Percentiles rank a stretch among this genome's conserved stretches.
Conservation (phyloP, 1,140 invertebrate genomes). For the Heliconius eleuchia region DNA sequence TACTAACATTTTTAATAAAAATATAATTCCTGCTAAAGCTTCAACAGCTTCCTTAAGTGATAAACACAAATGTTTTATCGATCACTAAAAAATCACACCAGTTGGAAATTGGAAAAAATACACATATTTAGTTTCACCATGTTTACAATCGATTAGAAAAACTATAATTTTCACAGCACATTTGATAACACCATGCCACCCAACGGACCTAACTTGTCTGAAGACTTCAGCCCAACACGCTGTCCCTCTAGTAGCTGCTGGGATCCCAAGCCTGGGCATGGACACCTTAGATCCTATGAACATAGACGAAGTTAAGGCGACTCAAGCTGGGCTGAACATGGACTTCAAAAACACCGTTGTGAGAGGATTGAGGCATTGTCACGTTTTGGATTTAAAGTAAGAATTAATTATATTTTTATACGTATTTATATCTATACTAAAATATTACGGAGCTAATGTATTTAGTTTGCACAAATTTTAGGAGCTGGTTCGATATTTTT, state of each 20-base stretch:
- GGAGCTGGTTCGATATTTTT: too few species aligned
- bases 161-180: neutral
- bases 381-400: slow-evolving; percentile 58
- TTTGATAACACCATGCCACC: slow-evolving; percentile 56
- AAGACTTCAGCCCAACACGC: slow-evolving; percentile 55
- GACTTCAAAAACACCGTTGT: slow-evolving; percentile 62
- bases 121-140: neutral
- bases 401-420: neutral
- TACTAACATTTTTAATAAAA: too few species aligned
- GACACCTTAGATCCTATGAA: slow-evolving; percentile 58
- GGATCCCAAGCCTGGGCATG: slow-evolving; percentile 57
- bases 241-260: slow-evolving; percentile 52
- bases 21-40: too few species aligned
- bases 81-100: too few species aligned
- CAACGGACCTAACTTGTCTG: slow-evolving; percentile 51
- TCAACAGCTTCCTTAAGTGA: too few species aligned
- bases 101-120: too few species aligned
- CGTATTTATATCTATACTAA: neutral
- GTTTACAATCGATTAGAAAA: neutral
- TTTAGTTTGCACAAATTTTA: too few species aligned
- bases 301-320: slow-evolving; percentile 52
- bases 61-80: too few species aligned
- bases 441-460: too few species aligned
- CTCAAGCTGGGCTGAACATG: slow-evolving; percentile 54
- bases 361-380: slow-evolving; percentile 56